phyloP scores from a whole-genome alignment of 1,140 invertebrate species.

The Physella acuta region DNA sequence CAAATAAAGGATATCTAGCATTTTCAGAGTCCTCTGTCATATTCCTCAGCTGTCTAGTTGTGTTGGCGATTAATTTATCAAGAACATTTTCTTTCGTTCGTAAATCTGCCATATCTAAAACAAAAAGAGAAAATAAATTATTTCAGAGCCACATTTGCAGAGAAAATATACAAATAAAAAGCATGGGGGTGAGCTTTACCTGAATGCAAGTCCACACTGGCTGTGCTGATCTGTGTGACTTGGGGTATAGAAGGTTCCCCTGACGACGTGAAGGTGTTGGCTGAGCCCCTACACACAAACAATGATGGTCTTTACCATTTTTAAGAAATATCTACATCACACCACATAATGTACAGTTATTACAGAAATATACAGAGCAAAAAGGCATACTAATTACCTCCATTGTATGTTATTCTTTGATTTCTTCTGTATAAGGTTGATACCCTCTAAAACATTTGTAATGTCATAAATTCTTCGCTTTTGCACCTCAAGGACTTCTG shows the following conservation, averaged over 20 bases:
- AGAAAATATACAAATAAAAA: too few relatives aligned
- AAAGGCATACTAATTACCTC: constrained; percentile 50
- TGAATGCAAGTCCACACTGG: constrained; percentile 49
- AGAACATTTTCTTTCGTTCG: constrained; percentile 77
- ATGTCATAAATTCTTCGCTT: constrained; percentile 97
- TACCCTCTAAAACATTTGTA: constrained; percentile 98
- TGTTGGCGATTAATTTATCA: constrained; percentile 76
- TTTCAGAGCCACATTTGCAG: too few relatives aligned
- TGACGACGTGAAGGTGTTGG: constrained; percentile 48
- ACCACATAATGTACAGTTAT: not conserved
- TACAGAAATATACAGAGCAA: too few relatives aligned
- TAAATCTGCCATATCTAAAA: constrained; percentile 67
- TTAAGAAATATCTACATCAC: not conserved
- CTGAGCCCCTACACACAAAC: constrained; percentile 42
- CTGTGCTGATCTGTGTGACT: constrained; percentile 36
- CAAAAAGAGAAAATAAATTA: constrained; percentile 20
- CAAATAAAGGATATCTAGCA: constrained; percentile 62
- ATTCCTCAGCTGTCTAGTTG: constrained; percentile 74
- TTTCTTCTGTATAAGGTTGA: constrained; percentile 95
- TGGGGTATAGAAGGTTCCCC: constrained; percentile 27
- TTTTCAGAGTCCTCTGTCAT: constrained; percentile 80
- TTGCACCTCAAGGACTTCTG: constrained; percentile 89
- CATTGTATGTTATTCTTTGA: constrained; percentile 93
- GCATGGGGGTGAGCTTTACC: constrained; percentile 34
- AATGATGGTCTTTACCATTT: not conserved